Conservation (phyloP, 2,113 vertebrate species). For the Entelurus aequoreus region DNA sequence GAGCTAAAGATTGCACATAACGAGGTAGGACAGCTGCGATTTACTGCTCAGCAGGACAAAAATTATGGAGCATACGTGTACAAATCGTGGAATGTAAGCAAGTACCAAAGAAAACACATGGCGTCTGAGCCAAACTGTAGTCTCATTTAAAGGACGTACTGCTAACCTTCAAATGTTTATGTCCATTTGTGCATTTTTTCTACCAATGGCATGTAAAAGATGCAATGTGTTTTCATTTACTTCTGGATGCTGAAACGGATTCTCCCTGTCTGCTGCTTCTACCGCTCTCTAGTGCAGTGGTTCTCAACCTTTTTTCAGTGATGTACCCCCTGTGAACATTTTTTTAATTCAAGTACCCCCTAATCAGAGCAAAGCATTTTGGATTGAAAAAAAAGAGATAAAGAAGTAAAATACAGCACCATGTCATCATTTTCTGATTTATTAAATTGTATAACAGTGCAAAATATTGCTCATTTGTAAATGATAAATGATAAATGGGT, state of each 20-base stretch:
- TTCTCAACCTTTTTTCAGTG: too few species aligned
- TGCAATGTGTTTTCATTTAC: conserved; percentile 54
- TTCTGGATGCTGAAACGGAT: conserved; percentile 32
- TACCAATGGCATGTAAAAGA: conserved; percentile 41
- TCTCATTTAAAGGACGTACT: conserved; percentile 13
- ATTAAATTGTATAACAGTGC: too few species aligned
- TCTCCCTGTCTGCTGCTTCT: conserved; percentile 21
- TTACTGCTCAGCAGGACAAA: conserved; percentile 6
- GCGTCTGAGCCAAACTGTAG: conserved; percentile 24
- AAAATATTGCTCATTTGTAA: too few species aligned
- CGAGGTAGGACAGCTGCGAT: conserved; percentile 1
- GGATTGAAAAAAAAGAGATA: too few species aligned
- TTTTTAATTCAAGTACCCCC: too few species aligned
- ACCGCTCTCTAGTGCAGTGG: conserved; percentile 20
- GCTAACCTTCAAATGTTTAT: conserved; percentile 38
- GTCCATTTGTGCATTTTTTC: conserved; percentile 27
- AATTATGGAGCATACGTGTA: conserved; percentile 17
- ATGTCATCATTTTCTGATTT: too few species aligned
- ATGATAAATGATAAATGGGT: too few species aligned
- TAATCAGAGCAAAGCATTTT: too few species aligned
- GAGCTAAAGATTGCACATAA: conserved; percentile 3
- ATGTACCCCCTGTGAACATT: too few species aligned
- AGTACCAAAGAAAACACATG: conserved; percentile 38
- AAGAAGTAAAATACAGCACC: too few species aligned
- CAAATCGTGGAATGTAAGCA: conserved; percentile 17